Evolutionary conservation across 2,888 invertebrate species (phyloP).

Genomic region (Lycaena phlaeas): DNA sequence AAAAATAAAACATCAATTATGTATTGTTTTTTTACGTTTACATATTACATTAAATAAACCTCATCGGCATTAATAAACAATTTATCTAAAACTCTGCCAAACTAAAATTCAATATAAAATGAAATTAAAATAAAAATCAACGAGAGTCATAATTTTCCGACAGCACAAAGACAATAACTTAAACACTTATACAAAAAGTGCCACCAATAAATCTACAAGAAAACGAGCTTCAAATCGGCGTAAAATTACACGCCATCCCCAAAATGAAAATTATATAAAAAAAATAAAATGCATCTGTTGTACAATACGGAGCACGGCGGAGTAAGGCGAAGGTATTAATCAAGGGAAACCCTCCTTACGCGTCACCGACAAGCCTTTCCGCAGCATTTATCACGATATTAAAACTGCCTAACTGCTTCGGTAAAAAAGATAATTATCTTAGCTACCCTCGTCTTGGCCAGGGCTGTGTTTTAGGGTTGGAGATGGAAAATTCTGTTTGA

Average conservation of each 20-base stretch:
- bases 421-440: constrained; percentile 74
- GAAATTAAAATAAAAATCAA: too few relatives aligned
- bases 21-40: too few relatives aligned
- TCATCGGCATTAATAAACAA: too few relatives aligned
- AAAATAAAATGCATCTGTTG: constrained; percentile 64
- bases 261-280: constrained; percentile 36
- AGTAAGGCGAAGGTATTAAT: constrained; percentile 56
- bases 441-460: constrained; percentile 60
- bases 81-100: too few relatives aligned
- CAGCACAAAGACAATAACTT: constrained; percentile 2
- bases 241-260: constrained; percentile 32
- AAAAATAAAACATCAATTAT: too few relatives aligned
- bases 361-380: constrained; percentile 68
- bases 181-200: background rate
- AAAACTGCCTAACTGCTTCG: constrained; percentile 58
- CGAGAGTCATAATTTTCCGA: too few relatives aligned
- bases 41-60: too few relatives aligned
- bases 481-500: too few relatives aligned
- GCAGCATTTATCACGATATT: constrained; percentile 71
- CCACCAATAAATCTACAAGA: constrained; percentile 20
- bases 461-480: too few relatives aligned
- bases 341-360: constrained; percentile 51
- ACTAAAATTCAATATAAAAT: too few relatives aligned
- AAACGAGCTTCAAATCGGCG: constrained; percentile 40
- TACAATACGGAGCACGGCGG: constrained; percentile 47